phyloP scores from a whole-genome alignment of 2,888 invertebrate species.

The Melolontha melolontha region DNA sequence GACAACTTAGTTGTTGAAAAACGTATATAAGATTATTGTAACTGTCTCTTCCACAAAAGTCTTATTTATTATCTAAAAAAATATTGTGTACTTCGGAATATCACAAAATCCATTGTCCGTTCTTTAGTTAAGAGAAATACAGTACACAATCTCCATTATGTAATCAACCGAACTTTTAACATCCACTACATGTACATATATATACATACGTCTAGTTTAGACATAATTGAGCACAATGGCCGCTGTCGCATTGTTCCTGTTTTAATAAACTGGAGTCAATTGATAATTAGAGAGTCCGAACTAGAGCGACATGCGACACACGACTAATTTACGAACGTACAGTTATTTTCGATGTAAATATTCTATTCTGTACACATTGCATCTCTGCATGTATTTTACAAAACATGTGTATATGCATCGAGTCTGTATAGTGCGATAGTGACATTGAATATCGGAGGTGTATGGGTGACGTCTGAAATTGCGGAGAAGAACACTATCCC shows the following conservation, averaged over 20 bases:
- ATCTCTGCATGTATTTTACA: neutral
- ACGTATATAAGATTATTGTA: too few species aligned
- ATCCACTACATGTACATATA: neutral
- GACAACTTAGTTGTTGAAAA: too few species aligned
- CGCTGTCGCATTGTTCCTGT: conserved; percentile 21
- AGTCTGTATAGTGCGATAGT: neutral
- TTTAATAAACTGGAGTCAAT: conserved; percentile 39
- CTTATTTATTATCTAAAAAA: too few species aligned
- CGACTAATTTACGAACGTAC: neutral
- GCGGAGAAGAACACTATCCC: conserved; percentile 14
- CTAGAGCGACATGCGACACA: conserved; percentile 22
- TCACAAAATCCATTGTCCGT: too few species aligned
- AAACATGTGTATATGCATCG: conserved; percentile 4
- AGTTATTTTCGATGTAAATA: conserved; percentile 19
- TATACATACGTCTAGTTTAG: neutral
- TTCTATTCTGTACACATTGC: conserved; percentile 2
- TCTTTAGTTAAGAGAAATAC: too few species aligned
- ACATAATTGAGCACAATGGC: conserved; percentile 23
- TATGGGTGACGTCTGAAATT: conserved; percentile 19
- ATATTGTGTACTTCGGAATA: too few species aligned
- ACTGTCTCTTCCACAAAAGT: too few species aligned
- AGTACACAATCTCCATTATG: too few species aligned
- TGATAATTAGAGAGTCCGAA: conserved; percentile 29
- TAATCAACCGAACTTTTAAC: too few species aligned
- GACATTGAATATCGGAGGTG: neutral